phyloP scores from a whole-genome alignment of 64 coral and sea anemone genomes.

The Anthopleura sola region DNA sequence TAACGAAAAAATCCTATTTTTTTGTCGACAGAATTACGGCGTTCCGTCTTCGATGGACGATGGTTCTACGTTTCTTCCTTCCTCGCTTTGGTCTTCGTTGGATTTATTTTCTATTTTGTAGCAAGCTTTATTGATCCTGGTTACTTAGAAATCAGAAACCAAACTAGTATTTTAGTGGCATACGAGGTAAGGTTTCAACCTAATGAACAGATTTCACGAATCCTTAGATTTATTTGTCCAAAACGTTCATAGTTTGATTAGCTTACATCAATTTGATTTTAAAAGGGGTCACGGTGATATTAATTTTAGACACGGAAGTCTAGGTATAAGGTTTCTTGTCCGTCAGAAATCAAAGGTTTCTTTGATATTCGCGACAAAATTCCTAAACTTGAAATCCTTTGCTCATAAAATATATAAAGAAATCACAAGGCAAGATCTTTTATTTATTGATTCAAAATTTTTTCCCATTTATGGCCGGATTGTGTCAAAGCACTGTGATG shows the following conservation, averaged over 20 bases:
- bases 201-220: not conserved
- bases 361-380: not conserved
- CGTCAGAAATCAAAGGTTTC: not conserved
- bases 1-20: not conserved
- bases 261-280: not conserved
- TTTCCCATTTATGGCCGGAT: no score
- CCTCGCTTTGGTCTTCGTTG: conserved; percentile 58
- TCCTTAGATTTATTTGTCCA: not conserved
- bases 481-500: no score
- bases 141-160: conserved; percentile 72
- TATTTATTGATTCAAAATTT: no score
- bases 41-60: conserved; percentile 61
- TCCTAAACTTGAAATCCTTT: not conserved
- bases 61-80: conserved; percentile 70
- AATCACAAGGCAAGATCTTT: not conserved
- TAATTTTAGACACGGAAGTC: not conserved
- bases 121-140: conserved; percentile 91
- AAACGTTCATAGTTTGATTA: not conserved
- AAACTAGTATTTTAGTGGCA: conserved; percentile 83
- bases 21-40: conserved; percentile 55
- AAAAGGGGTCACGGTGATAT: not conserved
- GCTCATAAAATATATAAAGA: not conserved
- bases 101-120: conserved; percentile 77
- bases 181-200: conserved; percentile 61
- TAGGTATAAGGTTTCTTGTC: not conserved